Conservation (phyloP, 1,140 invertebrate genomes). For the Camponotus floridanus region DNA sequence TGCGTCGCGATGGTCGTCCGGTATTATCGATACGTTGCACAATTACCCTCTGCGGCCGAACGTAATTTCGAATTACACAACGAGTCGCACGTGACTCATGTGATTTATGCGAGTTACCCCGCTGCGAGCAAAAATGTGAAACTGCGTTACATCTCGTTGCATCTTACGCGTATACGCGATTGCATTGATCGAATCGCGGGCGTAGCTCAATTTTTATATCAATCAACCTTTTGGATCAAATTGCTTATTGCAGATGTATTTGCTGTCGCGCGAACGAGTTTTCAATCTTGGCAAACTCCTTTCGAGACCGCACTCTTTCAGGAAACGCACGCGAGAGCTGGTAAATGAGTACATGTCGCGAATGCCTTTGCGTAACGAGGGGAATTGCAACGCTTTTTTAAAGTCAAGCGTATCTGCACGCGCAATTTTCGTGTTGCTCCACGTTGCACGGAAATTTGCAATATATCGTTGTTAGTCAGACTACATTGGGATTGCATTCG, state of each 20-base stretch:
- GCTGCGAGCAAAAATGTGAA: constrained; percentile 23
- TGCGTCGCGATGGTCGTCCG: not conserved
- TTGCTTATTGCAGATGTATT: not conserved
- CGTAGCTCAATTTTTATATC: not conserved
- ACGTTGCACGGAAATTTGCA: not conserved
- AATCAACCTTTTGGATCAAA: not conserved
- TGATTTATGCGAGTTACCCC: not conserved
- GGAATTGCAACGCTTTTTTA: constrained; percentile 9
- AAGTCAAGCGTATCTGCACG: not conserved
- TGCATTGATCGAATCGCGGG: constrained; percentile 17
- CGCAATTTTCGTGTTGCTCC: not conserved
- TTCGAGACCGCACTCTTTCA: constrained; percentile 16
- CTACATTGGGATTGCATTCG: not conserved
- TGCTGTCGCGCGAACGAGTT: constrained; percentile 15
- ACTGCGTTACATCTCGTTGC: constrained; percentile 10
- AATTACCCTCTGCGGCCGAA: not conserved
- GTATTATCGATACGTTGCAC: constrained; percentile 31
- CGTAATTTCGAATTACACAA: constrained; percentile 46
- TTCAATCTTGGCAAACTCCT: constrained; percentile 9
- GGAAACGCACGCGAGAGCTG: constrained; percentile 16
- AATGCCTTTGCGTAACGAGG: constrained; percentile 55
- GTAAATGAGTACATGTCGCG: constrained; percentile 3
- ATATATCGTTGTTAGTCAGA: not conserved
- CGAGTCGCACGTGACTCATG: not conserved
- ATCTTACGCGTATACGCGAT: constrained; percentile 2